Conservation (phyloP, 1,140 invertebrate genomes). For the Helicorthomorpha holstii region DNA sequence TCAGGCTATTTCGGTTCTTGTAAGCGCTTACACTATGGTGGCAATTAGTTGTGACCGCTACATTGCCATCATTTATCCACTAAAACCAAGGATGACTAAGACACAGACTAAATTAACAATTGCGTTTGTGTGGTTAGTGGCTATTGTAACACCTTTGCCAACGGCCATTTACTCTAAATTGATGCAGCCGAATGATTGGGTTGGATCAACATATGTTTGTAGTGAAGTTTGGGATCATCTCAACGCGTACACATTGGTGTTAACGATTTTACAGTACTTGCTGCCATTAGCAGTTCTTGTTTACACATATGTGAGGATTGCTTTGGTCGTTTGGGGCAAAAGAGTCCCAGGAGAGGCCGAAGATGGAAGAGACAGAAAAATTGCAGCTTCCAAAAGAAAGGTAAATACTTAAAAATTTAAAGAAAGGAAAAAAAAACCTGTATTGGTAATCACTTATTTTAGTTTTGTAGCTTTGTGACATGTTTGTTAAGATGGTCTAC, state of each 20-base stretch:
- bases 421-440: neutral
- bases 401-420: conserved; percentile 31
- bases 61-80: conserved; percentile 70
- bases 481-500: too few species aligned
- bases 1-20: conserved; percentile 58
- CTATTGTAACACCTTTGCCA: conserved; percentile 59
- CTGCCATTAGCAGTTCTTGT: conserved; percentile 65
- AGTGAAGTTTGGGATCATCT: conserved; percentile 25
- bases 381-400: conserved; percentile 75
- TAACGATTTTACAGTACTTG: conserved; percentile 70
- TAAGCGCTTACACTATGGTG: conserved; percentile 66
- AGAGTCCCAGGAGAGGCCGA: conserved; percentile 68
- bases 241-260: conserved; percentile 51
- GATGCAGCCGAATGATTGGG: conserved; percentile 32
- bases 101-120: conserved; percentile 43
- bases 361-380: conserved; percentile 54
- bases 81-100: conserved; percentile 58
- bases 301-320: conserved; percentile 73
- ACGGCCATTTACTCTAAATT: conserved; percentile 45
- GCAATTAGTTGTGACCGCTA: conserved; percentile 73
- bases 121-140: conserved; percentile 34
- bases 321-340: conserved; percentile 72
- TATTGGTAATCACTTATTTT: too few species aligned
- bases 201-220: conserved; percentile 10
- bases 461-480: too few species aligned